Conservation (phyloP, 2,113 vertebrate genomes). For the Ploceus nigricollis region DNA sequence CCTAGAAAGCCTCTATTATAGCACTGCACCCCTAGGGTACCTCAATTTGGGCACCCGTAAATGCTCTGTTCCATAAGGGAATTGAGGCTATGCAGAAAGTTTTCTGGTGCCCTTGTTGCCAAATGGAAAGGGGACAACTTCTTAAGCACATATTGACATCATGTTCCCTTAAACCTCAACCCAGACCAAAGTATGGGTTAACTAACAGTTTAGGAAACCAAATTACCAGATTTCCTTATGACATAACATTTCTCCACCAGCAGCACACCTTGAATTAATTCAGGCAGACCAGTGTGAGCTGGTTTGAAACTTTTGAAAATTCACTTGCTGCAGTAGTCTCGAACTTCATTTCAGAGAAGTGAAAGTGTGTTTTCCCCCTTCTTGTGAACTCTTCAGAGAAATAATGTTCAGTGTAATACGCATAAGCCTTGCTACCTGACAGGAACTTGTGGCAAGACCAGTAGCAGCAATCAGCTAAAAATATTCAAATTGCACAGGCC, state of each 20-base stretch:
- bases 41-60: not conserved
- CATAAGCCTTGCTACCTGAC: not conserved
- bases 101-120: not conserved
- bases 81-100: not conserved
- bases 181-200: not conserved
- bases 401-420: not conserved
- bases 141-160: not conserved
- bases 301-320: not conserved
- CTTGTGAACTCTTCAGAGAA: not conserved
- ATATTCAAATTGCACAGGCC: not conserved
- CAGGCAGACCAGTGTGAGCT: not conserved
- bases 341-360: not conserved
- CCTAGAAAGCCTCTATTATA: not conserved
- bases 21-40: not conserved
- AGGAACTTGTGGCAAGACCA: not conserved
- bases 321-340: not conserved
- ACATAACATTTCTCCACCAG: not conserved
- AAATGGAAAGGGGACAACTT: not conserved
- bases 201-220: not conserved
- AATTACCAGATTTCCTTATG: not conserved
- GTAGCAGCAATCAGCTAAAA: not conserved
- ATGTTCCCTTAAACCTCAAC: not conserved
- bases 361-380: not conserved
- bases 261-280: not conserved
- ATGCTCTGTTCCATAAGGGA: not conserved